A percentile compares a stretch with the other conserved stretches of the same genome.
These are phyloP conservation scores for Azorinus chamasolen DNA, from an alignment of 2,888 invertebrate genomes.

Conservation along the genomic window DNA sequence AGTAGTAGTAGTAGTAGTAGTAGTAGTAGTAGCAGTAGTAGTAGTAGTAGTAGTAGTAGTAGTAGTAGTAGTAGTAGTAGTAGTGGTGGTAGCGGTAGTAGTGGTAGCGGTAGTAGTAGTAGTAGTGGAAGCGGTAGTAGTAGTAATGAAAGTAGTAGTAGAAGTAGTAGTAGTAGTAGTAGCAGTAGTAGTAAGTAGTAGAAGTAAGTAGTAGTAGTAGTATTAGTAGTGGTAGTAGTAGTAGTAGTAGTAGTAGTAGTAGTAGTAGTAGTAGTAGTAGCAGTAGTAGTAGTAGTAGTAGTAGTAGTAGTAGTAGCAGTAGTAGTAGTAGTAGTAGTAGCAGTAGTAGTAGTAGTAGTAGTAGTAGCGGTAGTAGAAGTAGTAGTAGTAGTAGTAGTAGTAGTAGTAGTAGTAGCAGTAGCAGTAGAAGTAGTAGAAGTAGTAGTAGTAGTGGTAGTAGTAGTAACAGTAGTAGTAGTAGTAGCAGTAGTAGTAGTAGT, in stretches of 20 bases:
- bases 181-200: too few species aligned
- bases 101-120: not conserved
- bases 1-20: not conserved
- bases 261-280: not conserved
- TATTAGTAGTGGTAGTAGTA: too few species aligned
- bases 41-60: conserved; percentile 4
- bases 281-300: not conserved
- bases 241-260: not conserved
- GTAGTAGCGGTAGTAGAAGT: not conserved
- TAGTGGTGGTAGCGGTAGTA: not conserved
- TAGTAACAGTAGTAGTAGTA: not conserved
- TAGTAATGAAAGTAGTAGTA: too few species aligned
- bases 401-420: not conserved
- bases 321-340: not conserved
- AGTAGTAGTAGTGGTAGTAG: not conserved
- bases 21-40: not conserved
- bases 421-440: not conserved
- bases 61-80: not conserved
- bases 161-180: too few species aligned
- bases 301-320: not conserved
- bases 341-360: conserved; percentile 1
- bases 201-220: too few species aligned
- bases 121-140: too few species aligned
- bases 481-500: not conserved
- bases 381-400: not conserved